These are phyloP conservation scores for Julus scandinavius DNA, from an alignment of 2,888 invertebrate species.

Conservation along the genomic window DNA sequence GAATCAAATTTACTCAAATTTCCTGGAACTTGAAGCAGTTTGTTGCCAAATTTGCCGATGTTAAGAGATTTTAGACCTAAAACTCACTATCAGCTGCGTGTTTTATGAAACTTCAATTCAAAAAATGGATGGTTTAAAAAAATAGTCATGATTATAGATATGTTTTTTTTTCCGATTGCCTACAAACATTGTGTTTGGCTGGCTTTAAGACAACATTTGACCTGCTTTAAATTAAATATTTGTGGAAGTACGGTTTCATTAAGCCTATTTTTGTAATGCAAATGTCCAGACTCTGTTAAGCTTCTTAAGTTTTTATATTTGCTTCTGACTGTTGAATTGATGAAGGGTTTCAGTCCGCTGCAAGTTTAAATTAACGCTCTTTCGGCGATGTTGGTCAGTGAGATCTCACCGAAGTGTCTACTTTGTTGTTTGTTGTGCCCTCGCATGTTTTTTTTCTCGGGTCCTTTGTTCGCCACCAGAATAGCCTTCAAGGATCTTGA, in stretches of 20 bases:
- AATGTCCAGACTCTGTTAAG: background rate
- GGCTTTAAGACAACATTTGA: no score
- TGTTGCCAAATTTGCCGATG: no score
- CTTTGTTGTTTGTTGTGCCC: background rate
- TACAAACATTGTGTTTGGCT: no score
- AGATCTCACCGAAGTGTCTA: background rate
- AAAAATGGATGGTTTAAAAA: no score
- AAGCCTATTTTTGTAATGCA: background rate
- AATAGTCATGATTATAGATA: no score
- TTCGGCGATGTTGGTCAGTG: background rate
- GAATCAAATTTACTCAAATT: background rate
- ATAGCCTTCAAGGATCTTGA: conserved; percentile 13
- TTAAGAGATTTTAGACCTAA: no score
- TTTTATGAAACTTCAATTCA: background rate
- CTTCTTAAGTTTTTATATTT: background rate
- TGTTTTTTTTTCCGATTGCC: no score
- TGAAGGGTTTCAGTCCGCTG: background rate
- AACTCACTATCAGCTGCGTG: background rate
- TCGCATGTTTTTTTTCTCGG: background rate
- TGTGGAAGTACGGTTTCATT: background rate
- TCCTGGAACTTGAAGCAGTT: no score
- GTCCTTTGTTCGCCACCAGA: background rate
- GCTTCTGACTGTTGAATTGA: background rate
- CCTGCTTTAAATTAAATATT: background rate
- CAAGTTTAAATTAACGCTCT: background rate